Evolutionary conservation across 2,113 vertebrate species (phyloP).

Genomic region (Stercorarius parasiticus): DNA sequence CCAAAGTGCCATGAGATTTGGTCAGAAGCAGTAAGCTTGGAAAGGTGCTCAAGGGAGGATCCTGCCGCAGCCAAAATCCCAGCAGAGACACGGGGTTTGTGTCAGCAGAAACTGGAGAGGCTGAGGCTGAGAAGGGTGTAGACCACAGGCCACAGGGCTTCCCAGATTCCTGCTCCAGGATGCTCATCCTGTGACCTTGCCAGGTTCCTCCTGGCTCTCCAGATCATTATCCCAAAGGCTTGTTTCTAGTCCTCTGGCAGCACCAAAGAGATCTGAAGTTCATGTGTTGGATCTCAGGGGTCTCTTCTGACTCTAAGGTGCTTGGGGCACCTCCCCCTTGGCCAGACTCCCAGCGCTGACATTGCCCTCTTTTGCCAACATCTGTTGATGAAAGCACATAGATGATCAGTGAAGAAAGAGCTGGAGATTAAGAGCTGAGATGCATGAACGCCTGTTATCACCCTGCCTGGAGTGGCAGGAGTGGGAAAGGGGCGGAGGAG

Average conservation of each 20-base stretch:
- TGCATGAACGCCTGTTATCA: background rate
- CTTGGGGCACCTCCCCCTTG: background rate
- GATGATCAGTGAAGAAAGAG: background rate
- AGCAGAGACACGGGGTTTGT: background rate
- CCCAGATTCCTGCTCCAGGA: background rate
- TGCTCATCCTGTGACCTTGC: background rate
- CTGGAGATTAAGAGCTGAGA: background rate
- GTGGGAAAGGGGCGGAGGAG: background rate
- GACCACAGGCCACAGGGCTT: too few species aligned
- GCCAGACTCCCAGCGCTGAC: background rate
- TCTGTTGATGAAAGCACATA: too few species aligned
- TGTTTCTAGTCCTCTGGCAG: background rate
- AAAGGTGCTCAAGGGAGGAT: background rate
- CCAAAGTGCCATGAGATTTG: background rate
- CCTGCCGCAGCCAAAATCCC: rapidly evolving
- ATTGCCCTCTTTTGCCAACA: background rate
- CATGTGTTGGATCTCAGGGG: rapidly evolving
- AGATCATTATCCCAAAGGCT: background rate
- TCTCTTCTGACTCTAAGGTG: background rate
- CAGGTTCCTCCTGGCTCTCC: background rate
- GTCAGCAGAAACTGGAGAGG: background rate
- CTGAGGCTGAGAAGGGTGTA: background rate
- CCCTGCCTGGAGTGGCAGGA: background rate
- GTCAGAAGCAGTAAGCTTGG: background rate
- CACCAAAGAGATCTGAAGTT: background rate